Evolutionary conservation across 2,113 vertebrate genomes (phyloP).

Genomic region (Miniopterus natalensis): DNA sequence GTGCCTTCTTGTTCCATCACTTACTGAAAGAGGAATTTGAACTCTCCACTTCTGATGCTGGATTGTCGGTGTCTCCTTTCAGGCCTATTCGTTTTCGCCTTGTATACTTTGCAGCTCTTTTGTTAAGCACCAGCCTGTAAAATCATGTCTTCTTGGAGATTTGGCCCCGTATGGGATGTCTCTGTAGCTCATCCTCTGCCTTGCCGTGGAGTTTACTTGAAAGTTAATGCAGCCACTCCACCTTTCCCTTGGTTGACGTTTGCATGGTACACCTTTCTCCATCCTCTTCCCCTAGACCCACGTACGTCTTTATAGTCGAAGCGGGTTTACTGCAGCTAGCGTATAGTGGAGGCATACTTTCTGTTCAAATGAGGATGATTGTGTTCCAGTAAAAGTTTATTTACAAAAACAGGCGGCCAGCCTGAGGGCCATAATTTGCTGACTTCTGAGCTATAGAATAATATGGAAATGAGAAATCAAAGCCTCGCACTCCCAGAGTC

Average conservation of each 20-base stretch:
- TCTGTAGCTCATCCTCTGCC: background rate
- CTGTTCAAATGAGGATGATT: background rate
- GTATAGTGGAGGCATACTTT: background rate
- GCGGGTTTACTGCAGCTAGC: background rate
- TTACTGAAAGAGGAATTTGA: background rate
- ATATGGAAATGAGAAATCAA: background rate
- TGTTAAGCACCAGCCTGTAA: background rate
- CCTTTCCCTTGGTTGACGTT: slow-evolving; percentile 11
- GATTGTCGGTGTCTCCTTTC: background rate
- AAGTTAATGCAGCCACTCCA: background rate
- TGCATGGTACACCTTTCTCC: background rate
- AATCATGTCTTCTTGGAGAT: background rate
- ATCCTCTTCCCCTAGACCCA: background rate
- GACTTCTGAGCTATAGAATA: background rate
- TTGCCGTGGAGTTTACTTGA: background rate
- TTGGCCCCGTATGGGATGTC: background rate
- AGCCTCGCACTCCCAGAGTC: background rate
- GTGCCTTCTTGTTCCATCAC: background rate
- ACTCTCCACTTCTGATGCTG: background rate
- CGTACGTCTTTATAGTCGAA: background rate
- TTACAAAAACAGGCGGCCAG: background rate
- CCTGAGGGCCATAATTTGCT: background rate
- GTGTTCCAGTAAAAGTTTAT: slow-evolving; percentile 2
- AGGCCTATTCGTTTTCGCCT: background rate
- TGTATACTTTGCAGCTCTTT: background rate